Conservation (phyloP, 2,797 vertebrate genomes). For the Falco peregrinus region DNA sequence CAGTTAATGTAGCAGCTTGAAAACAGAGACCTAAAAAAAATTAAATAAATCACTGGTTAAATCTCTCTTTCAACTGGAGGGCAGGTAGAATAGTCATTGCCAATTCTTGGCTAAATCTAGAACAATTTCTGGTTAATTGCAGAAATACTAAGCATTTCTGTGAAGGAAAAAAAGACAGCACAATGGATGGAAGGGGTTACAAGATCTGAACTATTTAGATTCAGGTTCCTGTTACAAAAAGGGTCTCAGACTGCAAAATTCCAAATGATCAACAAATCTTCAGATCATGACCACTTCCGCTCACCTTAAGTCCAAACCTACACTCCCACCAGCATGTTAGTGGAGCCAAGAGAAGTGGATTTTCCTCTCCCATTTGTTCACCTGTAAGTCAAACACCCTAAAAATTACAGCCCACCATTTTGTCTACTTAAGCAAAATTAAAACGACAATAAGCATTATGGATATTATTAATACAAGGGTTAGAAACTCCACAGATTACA, state of each 20-base stretch:
- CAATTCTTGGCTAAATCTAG: neutral
- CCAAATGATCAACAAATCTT: neutral
- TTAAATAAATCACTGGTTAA: neutral
- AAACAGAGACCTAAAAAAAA: neutral
- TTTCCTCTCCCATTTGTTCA: neutral
- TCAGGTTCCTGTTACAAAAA: neutral
- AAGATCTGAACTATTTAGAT: neutral
- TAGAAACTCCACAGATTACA: neutral
- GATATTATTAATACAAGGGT: neutral
- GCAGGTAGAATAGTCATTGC: neutral
- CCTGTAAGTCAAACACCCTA: neutral
- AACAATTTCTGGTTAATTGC: neutral
- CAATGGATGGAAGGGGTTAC: neutral
- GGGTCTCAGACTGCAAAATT: neutral
- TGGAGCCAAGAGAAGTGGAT: neutral
- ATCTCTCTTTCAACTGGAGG: neutral
- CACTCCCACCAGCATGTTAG: neutral
- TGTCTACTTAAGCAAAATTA: neutral
- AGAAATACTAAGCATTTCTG: neutral
- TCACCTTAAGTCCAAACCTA: neutral
- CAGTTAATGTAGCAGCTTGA: neutral
- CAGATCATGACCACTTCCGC: neutral
- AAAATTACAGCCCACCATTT: neutral
- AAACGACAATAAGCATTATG: neutral
- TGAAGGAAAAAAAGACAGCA: neutral